phyloP scores from a whole-genome alignment of 1,140 invertebrate genomes.

The Bombyx mandarina region DNA sequence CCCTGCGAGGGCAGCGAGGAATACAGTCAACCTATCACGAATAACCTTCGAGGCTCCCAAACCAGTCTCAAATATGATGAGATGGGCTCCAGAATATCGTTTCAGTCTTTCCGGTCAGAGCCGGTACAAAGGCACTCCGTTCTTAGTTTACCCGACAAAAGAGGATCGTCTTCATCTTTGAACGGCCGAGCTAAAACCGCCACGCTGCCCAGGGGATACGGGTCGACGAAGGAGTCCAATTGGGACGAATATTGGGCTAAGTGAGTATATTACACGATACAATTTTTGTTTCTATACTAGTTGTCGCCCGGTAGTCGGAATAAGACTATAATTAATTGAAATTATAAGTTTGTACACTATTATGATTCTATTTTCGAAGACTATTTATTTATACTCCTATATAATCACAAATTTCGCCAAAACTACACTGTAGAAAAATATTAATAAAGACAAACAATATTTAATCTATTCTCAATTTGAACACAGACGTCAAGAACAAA shows the following conservation, averaged over 20 bases:
- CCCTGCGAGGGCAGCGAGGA: slow-evolving; percentile 19
- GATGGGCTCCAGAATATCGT: slow-evolving; percentile 36
- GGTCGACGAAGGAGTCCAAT: slow-evolving; percentile 49
- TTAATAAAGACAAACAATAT: no score
- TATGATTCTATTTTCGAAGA: no score
- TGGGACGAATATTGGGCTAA: slow-evolving; percentile 67
- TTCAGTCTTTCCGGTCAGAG: slow-evolving; percentile 57
- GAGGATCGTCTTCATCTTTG: slow-evolving; percentile 28
- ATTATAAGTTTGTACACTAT: no score
- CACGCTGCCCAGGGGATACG: slow-evolving; percentile 52
- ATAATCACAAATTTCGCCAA: no score
- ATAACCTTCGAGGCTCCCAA: slow-evolving; percentile 33
- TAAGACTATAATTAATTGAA: no score
- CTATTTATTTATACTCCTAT: no score
- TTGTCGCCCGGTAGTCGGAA: neutral
- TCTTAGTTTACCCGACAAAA: slow-evolving; percentile 43
- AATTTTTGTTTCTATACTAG: neutral
- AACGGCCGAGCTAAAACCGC: slow-evolving; percentile 49
- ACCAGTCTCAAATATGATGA: slow-evolving; percentile 47
- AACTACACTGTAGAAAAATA: no score
- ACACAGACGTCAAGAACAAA: no score
- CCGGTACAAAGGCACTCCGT: slow-evolving; percentile 42
- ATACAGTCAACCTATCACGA: slow-evolving; percentile 25
- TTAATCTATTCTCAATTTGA: no score
- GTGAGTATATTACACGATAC: slow-evolving; percentile 32